Conservation (phyloP, 1,140 invertebrate genomes). For the Drosophila oshimai region DNA sequence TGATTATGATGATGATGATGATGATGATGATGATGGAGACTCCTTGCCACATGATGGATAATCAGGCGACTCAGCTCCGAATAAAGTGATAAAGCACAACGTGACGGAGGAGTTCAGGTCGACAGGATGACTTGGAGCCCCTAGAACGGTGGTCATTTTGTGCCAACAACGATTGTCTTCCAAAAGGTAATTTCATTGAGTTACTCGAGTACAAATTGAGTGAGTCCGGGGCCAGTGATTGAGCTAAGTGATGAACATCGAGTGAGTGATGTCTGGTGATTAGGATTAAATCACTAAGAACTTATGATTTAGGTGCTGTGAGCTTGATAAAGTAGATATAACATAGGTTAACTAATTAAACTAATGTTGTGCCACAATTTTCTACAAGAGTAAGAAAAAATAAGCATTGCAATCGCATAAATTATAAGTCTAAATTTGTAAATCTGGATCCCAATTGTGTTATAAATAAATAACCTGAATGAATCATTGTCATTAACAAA, state of each 20-base stretch:
- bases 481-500: too few species aligned
- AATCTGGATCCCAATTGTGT: too few species aligned
- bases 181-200: conserved; percentile 10
- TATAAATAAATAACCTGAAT: too few species aligned
- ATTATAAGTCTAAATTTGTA: too few species aligned
- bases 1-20: background rate
- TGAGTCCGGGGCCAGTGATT: too few species aligned
- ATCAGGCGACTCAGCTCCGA: conserved; percentile 27
- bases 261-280: background rate
- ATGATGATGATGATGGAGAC: conserved; percentile 1
- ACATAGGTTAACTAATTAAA: background rate
- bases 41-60: conserved; percentile 30
- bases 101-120: conserved; percentile 22
- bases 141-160: conserved; percentile 5
- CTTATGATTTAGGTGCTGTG: background rate
- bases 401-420: too few species aligned
- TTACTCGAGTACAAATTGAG: conserved; percentile 15
- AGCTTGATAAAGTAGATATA: background rate
- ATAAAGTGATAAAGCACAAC: conserved; percentile 30
- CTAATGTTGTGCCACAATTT: background rate
- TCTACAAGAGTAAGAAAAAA: background rate
- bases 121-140: conserved; percentile 2
- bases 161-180: background rate
- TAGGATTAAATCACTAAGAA: background rate
- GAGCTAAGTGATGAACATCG: background rate